Evolutionary conservation across 2,797 vertebrate species (phyloP), one percentile per base, ranked within the genome.

Genomic region (Ctenochaetus hawaiiensis): DNA sequence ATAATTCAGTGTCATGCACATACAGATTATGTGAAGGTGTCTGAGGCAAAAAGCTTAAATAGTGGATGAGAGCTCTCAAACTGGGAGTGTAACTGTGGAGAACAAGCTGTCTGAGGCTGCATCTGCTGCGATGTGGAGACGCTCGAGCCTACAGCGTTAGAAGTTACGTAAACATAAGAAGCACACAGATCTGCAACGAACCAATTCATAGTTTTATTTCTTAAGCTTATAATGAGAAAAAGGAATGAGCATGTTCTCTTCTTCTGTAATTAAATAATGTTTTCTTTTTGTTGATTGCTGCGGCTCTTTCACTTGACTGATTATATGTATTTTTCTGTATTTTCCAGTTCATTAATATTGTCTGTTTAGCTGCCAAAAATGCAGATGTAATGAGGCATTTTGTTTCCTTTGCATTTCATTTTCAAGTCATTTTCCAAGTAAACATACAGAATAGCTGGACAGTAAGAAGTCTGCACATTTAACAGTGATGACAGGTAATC

Each of bases 1-100:
- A 78, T 89, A 89, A 91, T 91, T 62, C 68, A 48, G 77, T 77
- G 79, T 86, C 91, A 90, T 47, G 17, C 77, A 90, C 79, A 78
- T 78, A 67, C 75, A 75, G 83, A 81, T 85, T 83, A 87, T 74
- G 77, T 75, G 80, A 44, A 87, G 72, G 83, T 64, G 80, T 86
- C 81, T 75, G 79, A 78, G 67, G 69, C 30, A 60, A 68, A 75
- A 67, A 60, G 67, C 73, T 82, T 75, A 53, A 66, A 74, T 17
- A 71, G 64, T 63, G 75, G 59, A 85, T 68, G 74, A 81, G 67
- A 63, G 79, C 65, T 69, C 73, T 86, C 41, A 44, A 81, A 77
- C 20, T 34, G 61, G 67, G 64, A 61, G 59, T 7, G 48, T 66
- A 23, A 56, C 44, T n/a, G 58, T 37, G 9, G 44, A 71, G 54